Percentiles rank a stretch among this genome's conserved stretches.
Evolutionary conservation across 2,888 invertebrate genomes (phyloP).

Genomic region (Byasa hedistus): DNA sequence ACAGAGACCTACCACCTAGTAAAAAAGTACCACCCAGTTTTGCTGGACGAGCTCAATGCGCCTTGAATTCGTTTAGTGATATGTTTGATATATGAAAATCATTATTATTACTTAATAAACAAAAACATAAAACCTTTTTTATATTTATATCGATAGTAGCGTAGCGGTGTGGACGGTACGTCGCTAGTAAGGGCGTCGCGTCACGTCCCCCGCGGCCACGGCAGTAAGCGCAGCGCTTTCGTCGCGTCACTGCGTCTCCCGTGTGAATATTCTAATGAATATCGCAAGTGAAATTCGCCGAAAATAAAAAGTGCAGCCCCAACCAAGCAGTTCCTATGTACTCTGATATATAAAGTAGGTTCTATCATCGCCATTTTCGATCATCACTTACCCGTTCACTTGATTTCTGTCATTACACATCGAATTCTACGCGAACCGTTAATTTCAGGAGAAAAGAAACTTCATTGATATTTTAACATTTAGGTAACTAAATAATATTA

Average conservation of each 20-base stretch:
- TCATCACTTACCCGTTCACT: neutral
- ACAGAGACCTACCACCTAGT: too few species aligned
- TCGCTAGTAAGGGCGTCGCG: conserved; percentile 39
- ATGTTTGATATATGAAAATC: too few species aligned
- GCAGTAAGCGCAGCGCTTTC: conserved; percentile 60
- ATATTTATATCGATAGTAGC: neutral
- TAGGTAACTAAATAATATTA: neutral
- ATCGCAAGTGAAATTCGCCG: conserved; percentile 39
- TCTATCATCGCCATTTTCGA: conserved; percentile 23
- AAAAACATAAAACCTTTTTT: too few species aligned
- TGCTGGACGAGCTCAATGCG: too few species aligned
- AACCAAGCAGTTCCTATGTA: conserved; percentile 15
- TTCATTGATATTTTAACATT: neutral
- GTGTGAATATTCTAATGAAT: conserved; percentile 39
- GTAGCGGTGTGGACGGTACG: conserved; percentile 45
- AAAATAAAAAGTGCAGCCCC: conserved; percentile 23
- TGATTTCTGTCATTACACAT: neutral
- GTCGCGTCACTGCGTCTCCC: conserved; percentile 54
- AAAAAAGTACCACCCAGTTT: too few species aligned
- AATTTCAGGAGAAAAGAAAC: neutral
- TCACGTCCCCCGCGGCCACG: conserved; percentile 53
- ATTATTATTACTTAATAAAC: too few species aligned
- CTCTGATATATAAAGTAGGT: conserved; percentile 28
- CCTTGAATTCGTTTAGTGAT: too few species aligned
- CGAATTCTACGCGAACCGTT: neutral